Percentiles rank a stretch among this genome's conserved stretches.
These are phyloP conservation scores for Diarsia brunnea DNA, from an alignment of 2,888 invertebrate genomes.

Conservation along the genomic window DNA sequence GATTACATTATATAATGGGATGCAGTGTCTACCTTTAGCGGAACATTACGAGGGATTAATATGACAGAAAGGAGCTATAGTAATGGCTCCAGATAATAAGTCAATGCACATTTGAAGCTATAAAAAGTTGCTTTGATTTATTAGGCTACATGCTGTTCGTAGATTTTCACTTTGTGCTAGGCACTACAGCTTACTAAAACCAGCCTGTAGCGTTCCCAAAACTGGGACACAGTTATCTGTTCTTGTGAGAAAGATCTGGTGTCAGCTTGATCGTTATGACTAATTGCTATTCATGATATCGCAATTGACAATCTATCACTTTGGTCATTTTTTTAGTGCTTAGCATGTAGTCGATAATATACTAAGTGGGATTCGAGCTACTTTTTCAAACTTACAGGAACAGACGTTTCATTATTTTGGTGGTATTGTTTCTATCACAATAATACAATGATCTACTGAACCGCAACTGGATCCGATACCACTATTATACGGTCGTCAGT, in stretches of 20 bases:
- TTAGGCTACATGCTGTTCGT: background rate
- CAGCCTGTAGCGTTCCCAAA: background rate
- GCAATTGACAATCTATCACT: background rate
- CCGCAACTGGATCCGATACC: constrained; percentile 12
- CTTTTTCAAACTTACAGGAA: background rate
- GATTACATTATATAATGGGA: constrained; percentile 21
- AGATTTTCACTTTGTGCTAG: background rate
- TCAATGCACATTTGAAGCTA: background rate
- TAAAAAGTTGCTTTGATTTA: background rate
- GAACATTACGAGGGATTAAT: background rate
- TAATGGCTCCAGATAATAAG: background rate
- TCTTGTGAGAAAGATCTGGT: background rate
- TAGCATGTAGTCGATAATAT: background rate
- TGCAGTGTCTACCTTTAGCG: constrained; percentile 4
- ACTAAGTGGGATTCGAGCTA: background rate
- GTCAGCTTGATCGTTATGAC: background rate
- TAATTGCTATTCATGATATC: background rate
- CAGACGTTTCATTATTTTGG: background rate
- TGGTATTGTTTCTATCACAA: constrained; percentile 27
- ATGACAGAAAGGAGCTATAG: background rate
- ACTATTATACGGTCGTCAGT: constrained; percentile 41
- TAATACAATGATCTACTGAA: constrained; percentile 26
- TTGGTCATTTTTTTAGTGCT: background rate
- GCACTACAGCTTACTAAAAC: background rate
- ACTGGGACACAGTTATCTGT: background rate